A percentile compares a stretch with the other conserved stretches of the same genome.
Conservation (phyloP, 35 echinoderm and acorn worm genomes). For the Apostichopus parvimensis region DNA sequence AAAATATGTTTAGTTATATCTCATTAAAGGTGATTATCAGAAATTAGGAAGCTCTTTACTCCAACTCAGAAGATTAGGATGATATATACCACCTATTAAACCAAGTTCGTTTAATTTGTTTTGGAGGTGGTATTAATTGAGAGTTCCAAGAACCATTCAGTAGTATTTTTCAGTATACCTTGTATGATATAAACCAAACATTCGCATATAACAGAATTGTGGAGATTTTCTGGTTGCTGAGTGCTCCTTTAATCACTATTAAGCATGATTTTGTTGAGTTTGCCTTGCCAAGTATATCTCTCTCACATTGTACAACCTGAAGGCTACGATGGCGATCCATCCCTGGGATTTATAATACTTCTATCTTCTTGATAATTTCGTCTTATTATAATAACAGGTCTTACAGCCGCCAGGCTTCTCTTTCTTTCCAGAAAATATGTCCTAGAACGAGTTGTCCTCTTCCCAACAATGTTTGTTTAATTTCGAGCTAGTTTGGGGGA, state of each 20-base stretch:
- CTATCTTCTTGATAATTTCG: background rate
- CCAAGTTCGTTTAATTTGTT: too few relatives aligned
- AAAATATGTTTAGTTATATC: background rate
- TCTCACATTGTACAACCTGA: background rate
- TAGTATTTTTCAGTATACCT: too few relatives aligned
- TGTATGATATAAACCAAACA: too few relatives aligned
- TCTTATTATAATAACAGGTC: conserved; percentile 32
- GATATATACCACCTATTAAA: too few relatives aligned
- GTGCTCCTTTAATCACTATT: background rate
- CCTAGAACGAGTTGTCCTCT: background rate
- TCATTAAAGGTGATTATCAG: background rate
- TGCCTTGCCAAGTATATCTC: background rate
- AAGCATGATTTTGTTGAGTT: background rate
- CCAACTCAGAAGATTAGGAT: too few relatives aligned
- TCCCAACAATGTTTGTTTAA: background rate
- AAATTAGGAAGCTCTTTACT: too few relatives aligned
- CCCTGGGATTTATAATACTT: conserved; percentile 10
- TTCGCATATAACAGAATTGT: too few relatives aligned
- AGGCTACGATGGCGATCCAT: background rate
- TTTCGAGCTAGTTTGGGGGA: background rate
- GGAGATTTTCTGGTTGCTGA: background rate
- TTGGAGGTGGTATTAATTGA: too few relatives aligned
- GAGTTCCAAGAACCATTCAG: too few relatives aligned
- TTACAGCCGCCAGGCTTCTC: background rate
- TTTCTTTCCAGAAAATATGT: conserved; percentile 10